Evolutionary conservation across 2,113 vertebrate genomes (phyloP), one percentile per base, ranked within the genome.

Genomic region (Gnathonemus longibarbis): DNA sequence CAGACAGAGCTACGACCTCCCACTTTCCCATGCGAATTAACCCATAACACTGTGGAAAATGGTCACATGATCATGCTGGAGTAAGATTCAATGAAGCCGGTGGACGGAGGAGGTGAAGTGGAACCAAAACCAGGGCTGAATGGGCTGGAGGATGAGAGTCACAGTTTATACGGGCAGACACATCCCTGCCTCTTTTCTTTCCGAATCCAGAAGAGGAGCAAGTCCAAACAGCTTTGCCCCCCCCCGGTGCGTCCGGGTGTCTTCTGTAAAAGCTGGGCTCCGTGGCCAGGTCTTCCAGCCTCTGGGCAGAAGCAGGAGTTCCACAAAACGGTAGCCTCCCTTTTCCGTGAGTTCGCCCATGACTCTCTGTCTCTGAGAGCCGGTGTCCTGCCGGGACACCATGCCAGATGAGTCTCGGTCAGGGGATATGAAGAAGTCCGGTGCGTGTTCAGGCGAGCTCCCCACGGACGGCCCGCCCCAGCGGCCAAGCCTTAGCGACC

Each of bases 401-500:
- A 10, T 70, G 45, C 5, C 17, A 31, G 66, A 39, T 66, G 31
- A 70, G 46, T 70, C 50, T 84, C 52, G 17, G 31, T n/a, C 80
- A 17, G 19, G 70, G 77, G 56, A 52, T 49, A 27, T 87, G n/a
- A 74, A 27, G 24, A 27, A 62, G 70, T 45, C 24, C 46, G 11
- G 62, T 13, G 48, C 21, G 11, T 8, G 42, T 24, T 80, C 31
- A 15, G 15, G n/a, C 48, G 89, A 62, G 52, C 35, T 27, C 24
- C 50, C 53, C 39, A 0, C 39, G 42, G n/a, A 9, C 49, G 21
- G 39, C 85, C 85, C 48, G 50, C 85, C 50, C 21, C 42, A 2
- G 35, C 15, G 19, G n/a, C 15, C 35, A 9, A 42, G 90, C 70
- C 62, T 94, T 98, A 99, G 94, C 98, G 98, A 95, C 98, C 98